Evolutionary conservation across 2,113 vertebrate genomes (phyloP), one percentile per base, ranked within the genome.

Genomic region (Sylvilagus bachmani): DNA sequence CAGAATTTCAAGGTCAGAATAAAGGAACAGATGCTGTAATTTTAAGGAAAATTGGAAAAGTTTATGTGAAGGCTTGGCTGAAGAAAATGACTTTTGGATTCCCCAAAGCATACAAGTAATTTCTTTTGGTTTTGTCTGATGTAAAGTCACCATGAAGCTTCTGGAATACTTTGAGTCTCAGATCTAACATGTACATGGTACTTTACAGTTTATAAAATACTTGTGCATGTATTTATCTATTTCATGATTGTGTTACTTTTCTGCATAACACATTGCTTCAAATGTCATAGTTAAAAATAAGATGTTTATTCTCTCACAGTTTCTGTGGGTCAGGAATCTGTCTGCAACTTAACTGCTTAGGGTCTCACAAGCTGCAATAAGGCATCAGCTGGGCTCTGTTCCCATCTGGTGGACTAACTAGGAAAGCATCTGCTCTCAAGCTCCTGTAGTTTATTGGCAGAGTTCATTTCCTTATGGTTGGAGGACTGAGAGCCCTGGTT

Each of bases 21-120:
- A 31, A 80, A 96, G 91, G 13, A 93, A 29, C 31, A 74, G 69
- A 58, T 38, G 12, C 49, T 89, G 24, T 78, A 79, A 74, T 89
- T 85, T 82, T 91, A 89, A 95, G 95, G n/a, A 92, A 95, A 93
- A 90, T 21, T 81, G 12, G 82, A 74, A 62, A 73, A 21, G n/a
- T 78, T 85, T 86, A 62, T 85, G 5, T 90, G 51, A 90, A 73
- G 62, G 58, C 25, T 71, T 88, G 2, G 49, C 83, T 89, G 33
- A 90, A 58, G 44, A 87, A 75, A 89, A 77, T 71, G 61, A 61
- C 79, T 80, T 69, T 29, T 86, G 38, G 36, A 67, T 12, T 78
- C 49, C 55, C 49, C 24, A 81, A 90, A 90, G 36, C 38, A 51
- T 38, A 64, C 17, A 29, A 92, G 3, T 77, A 51, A 84, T 13